Base-by-base conservation (phyloP, 2,113 vertebrate genomes). In the Bucco capensis region DNA sequence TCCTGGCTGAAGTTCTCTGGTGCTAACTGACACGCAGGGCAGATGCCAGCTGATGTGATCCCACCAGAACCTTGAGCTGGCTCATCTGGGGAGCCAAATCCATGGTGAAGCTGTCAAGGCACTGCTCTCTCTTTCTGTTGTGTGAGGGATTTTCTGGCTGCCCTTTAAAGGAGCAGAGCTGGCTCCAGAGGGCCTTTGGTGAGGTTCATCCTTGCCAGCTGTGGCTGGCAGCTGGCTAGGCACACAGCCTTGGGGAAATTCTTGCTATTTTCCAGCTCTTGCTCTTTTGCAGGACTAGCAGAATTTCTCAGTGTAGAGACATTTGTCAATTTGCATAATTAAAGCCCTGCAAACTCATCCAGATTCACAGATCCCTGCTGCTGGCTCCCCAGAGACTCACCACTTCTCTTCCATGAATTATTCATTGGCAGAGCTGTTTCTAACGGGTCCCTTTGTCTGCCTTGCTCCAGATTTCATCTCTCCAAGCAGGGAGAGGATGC, bases 311-410 rank as follows among this genome's bases (percentile, higher is more conserved):
- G 70, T 79, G 81, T 92, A 86, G 88, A 94, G 93, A 94, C 96
- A 92, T 96, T 95, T 96, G 94, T 95, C 94, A 94, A 94, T 96
- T 96, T 96, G 83, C 94, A 96, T 96, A 96, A 96, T 96, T 96
- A 95, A 96, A 96, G 90, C 94, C n/a, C 90, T 95, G 94, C 94
- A 92, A 96, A 94, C 94, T 94, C 93, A 90, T 96, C 83, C 93
- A 60, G 88, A 86, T 95, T 93, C 89, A 65, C 96, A 94, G 83
- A 94, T 96, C 83, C 92, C 81, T 51, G 77, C n/a, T 1, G 18
- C 93, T 81, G 89, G 95, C 92, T 96, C 96, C 95, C 95, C 56
- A 24, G 90, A 92, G 93, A 92, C 71, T 79, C 90, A 38, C 90
- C 77, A 54, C 86, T 94, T 82, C 93, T 76, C 86, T 88, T 11